These are phyloP conservation scores for Lasioglossum lativentre DNA, from an alignment of 2,888 invertebrate species.

Conservation along the genomic window DNA sequence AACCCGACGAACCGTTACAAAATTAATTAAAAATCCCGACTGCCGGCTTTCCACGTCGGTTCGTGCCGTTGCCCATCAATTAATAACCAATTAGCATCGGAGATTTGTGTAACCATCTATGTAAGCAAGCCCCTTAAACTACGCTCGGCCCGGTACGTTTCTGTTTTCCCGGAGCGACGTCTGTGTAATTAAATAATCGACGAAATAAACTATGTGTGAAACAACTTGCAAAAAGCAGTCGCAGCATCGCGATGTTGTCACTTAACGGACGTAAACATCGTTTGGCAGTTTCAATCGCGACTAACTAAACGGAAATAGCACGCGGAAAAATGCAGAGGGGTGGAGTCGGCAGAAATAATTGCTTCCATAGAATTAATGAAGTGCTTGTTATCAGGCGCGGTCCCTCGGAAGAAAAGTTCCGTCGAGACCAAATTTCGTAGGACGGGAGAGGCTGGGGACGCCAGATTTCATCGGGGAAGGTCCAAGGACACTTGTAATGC, in stretches of 20 bases:
- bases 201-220: background rate
- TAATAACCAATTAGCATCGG: conserved; percentile 27
- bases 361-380: background rate
- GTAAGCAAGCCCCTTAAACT: background rate
- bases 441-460: background rate
- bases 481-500: conserved; percentile 30
- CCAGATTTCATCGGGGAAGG: conserved; percentile 3
- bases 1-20: too few species aligned
- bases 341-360: background rate
- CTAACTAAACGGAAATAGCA: background rate
- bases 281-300: background rate
- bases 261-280: background rate
- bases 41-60: background rate
- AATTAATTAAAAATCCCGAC: background rate
- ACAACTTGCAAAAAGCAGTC: background rate
- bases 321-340: background rate
- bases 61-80: background rate
- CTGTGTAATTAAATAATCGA: background rate
- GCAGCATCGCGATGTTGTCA: background rate
- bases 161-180: background rate
- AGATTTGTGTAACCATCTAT: conserved; percentile 3
- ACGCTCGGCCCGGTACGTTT: background rate
- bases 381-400: background rate
- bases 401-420: background rate
- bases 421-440: conserved; percentile 21